Evolutionary conservation across 1,140 invertebrate species (phyloP).

Genomic region (Rhynchophorus ferrugineus): DNA sequence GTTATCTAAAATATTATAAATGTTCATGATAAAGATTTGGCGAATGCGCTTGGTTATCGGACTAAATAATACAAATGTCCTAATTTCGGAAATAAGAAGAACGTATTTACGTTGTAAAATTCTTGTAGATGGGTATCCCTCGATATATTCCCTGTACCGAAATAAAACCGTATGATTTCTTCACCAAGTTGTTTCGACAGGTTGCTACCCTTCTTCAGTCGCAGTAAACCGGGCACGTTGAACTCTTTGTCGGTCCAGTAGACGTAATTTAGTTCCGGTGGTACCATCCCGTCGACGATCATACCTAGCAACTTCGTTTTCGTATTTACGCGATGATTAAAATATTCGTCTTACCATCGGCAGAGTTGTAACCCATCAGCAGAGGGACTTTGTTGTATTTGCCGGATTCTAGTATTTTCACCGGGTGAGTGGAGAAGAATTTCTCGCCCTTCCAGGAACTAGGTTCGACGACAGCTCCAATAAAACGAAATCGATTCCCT

Average conservation of each 20-base stretch:
- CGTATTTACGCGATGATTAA: background rate
- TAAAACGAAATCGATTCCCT: constrained; percentile 35
- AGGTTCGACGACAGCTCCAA: constrained; percentile 46
- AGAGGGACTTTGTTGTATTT: constrained; percentile 44
- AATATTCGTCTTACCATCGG: constrained; percentile 21
- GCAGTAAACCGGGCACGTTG: constrained; percentile 40
- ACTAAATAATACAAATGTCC: no score
- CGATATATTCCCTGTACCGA: constrained; percentile 38
- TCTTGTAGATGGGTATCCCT: constrained; percentile 27
- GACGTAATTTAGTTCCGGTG: constrained; percentile 38
- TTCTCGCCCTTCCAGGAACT: constrained; percentile 35
- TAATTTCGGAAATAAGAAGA: background rate
- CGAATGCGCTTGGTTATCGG: no score
- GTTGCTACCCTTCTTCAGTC: constrained; percentile 41
- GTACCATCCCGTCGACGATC: constrained; percentile 39
- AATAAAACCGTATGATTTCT: constrained; percentile 47
- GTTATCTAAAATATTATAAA: constrained; percentile 21
- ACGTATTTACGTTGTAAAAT: constrained; percentile 10
- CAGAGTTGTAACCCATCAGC: constrained; percentile 46
- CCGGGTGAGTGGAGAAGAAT: constrained; percentile 44
- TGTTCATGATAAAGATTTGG: background rate
- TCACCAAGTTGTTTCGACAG: constrained; percentile 40
- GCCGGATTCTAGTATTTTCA: constrained; percentile 39
- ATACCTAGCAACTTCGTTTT: constrained; percentile 29
- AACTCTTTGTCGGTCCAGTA: constrained; percentile 22